Evolutionary conservation across 2,888 invertebrate genomes (phyloP).

Genomic region (Phania funesta): DNA sequence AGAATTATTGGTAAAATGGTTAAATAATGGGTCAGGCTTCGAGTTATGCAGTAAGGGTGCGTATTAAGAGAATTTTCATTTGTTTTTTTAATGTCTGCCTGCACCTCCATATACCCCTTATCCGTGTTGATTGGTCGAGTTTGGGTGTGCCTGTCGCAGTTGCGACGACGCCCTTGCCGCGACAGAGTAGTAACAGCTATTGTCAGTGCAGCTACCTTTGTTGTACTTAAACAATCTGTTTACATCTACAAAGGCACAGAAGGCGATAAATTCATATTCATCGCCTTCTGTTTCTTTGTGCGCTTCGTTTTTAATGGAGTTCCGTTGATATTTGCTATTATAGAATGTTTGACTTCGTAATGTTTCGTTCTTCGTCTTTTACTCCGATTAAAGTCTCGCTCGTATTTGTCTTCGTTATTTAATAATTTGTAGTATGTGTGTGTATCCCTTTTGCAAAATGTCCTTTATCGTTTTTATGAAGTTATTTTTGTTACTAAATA

Average conservation of each 20-base stretch:
- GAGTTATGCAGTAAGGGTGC: conserved; percentile 45
- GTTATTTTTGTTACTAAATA: too few species aligned
- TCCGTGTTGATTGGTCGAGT: conserved; percentile 68
- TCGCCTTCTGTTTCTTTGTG: conserved; percentile 46
- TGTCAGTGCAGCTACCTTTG: conserved; percentile 48
- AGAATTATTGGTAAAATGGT: conserved; percentile 21
- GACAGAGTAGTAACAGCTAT: conserved; percentile 62
- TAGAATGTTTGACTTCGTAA: conserved; percentile 41
- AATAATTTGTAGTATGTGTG: background rate
- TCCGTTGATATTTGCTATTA: conserved; percentile 19
- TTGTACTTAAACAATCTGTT: conserved; percentile 46
- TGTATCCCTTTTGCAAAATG: conserved; percentile 20
- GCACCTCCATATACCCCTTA: conserved; percentile 65
- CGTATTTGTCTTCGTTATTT: background rate
- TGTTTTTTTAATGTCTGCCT: conserved; percentile 36
- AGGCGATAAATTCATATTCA: conserved; percentile 34
- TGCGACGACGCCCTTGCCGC: conserved; percentile 72
- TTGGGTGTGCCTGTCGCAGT: conserved; percentile 78
- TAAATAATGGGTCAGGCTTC: conserved; percentile 35
- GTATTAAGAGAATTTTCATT: conserved; percentile 52
- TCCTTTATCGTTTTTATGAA: background rate
- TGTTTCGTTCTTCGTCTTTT: conserved; percentile 19
- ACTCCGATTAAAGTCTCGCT: conserved; percentile 4
- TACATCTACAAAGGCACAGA: conserved; percentile 48
- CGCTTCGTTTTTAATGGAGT: conserved; percentile 40